Evolutionary conservation across 2,797 vertebrate species (phyloP), one percentile per base, ranked within the genome.

Genomic region (Cossypha caffra): DNA sequence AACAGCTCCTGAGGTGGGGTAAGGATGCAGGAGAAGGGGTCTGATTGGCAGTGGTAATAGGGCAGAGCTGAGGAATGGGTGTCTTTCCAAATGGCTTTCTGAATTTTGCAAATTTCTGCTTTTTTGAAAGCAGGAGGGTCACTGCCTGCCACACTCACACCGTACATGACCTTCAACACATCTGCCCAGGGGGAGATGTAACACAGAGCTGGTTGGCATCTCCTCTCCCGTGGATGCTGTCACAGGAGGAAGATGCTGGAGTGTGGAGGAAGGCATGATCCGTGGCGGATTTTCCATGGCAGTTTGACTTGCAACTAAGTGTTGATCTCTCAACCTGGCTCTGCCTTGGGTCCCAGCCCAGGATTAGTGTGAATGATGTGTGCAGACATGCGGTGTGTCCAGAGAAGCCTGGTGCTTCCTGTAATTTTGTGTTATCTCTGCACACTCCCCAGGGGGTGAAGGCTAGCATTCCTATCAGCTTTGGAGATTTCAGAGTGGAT

Each of bases 181-280:
- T 67, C 47, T 54, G 31, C 68, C 38, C 3, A 1, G 19, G 7
- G 25, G 20, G 16, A 45, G 31, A n/a, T 35, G 31, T 45, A 29
- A 9, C 1, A 3, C 18, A 10, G 20, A 33, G 25, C 28, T 4
- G 1, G 38, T 16, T 0, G 0, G 16, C 40, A 48, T 35, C 37
- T 54, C 33, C 67, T 84, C 31, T 35, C 55, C 47, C 45, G 23
- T 0, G 20, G 47, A 33, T 24, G 37, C 26, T 72, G 18, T n/a
- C 4, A 11, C 40, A 42, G 58, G 20, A 80, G 9, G 48, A 59
- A 45, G 37, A 29, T 50, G 50, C 23, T 57, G 48, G 62, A 67
- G 69, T 1, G 0, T 5, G 8, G 45, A 83, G 58, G 12, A 52
- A 64, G 21, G 33, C 7, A 6, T 50, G 50, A 58, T 26, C 66